A percentile compares a stretch with the other conserved stretches of the same genome.
Conservation (phyloP, 2,888 invertebrate species). For the Graphium colonna region DNA sequence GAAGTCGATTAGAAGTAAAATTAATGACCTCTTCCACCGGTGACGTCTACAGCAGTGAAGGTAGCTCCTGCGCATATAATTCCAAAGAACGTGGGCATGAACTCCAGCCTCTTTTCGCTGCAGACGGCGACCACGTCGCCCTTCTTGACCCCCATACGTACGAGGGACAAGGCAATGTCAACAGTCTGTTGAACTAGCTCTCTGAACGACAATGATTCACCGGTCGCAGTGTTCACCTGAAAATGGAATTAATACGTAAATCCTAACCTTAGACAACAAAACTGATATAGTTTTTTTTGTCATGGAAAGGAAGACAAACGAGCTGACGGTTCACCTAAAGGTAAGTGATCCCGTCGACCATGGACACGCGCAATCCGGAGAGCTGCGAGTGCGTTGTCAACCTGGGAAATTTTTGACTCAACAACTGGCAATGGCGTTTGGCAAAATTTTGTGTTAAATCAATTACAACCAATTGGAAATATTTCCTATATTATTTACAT, state of each 20-base stretch:
- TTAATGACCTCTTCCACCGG: slow-evolving; percentile 54
- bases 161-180: slow-evolving; percentile 58
- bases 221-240: slow-evolving; percentile 55
- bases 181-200: slow-evolving; percentile 51
- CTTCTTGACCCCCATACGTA: slow-evolving; percentile 51
- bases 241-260: no score
- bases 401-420: no score
- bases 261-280: no score
- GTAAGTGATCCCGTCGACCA: no score
- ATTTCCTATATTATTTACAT: no score
- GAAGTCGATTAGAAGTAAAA: no score
- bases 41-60: slow-evolving; percentile 44
- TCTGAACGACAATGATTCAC: slow-evolving; percentile 41
- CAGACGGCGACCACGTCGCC: slow-evolving; percentile 55
- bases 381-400: no score
- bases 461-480: no score
- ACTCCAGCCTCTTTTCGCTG: slow-evolving; percentile 57
- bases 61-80: slow-evolving; percentile 46
- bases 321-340: no score
- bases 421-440: no score
- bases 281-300: background rate
- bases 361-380: no score
- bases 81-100: slow-evolving; percentile 48
- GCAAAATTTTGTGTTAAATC: no score
- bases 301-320: background rate